These are phyloP conservation scores for Tetrao urogallus DNA, from an alignment of 2,113 vertebrate species.

Conservation along the genomic window DNA sequence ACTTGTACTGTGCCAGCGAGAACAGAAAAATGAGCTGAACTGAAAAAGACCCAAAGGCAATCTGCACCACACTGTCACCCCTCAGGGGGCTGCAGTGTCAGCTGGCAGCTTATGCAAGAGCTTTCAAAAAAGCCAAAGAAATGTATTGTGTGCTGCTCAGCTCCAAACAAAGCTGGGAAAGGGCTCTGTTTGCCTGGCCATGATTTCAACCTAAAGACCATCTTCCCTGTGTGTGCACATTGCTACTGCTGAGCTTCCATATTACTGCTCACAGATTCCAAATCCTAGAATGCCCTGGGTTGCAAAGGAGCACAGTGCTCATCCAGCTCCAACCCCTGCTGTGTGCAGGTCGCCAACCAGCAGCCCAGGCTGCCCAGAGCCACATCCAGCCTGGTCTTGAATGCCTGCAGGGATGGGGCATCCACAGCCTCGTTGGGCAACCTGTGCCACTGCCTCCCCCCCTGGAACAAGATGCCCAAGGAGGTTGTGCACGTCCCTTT, in stretches of 20 bases:
- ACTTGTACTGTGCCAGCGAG: background rate
- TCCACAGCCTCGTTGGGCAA: too few relatives aligned
- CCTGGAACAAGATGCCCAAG: too few relatives aligned
- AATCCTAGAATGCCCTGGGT: too few relatives aligned
- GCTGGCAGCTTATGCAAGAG: slow-evolving; percentile 39
- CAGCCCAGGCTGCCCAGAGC: too few relatives aligned
- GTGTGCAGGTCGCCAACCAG: too few relatives aligned
- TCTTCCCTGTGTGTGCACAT: background rate
- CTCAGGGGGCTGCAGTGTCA: background rate
- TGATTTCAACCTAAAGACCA: background rate
- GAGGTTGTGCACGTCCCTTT: background rate
- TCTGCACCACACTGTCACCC: background rate
- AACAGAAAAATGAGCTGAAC: background rate
- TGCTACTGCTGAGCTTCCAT: background rate
- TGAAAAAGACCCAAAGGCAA: background rate
- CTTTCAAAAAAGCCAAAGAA: background rate
- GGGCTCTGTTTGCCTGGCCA: background rate
- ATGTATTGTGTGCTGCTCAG: background rate
- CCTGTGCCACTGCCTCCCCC: too few relatives aligned
- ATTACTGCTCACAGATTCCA: background rate
- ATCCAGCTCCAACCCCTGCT: too few relatives aligned
- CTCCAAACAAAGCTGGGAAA: slow-evolving; percentile 33
- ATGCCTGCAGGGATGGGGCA: too few relatives aligned
- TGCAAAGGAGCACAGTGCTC: too few relatives aligned
- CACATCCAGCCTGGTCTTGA: too few relatives aligned